Base-by-base conservation (phyloP, 2,888 invertebrate genomes). In the Galerucella pusilla region DNA sequence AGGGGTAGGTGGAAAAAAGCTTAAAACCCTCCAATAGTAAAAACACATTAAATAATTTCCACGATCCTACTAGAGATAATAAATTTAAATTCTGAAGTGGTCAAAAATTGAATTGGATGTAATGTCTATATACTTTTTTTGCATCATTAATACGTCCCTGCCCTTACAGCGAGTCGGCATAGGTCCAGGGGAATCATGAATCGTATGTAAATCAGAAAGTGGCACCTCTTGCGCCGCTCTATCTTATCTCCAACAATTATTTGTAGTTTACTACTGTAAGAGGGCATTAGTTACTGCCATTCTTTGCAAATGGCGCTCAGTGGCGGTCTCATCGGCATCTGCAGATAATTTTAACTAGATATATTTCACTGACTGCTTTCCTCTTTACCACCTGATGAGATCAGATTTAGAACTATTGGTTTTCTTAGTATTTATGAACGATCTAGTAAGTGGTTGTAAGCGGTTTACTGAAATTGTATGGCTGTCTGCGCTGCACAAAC, bases 171-270 rank as follows among this genome's bases (percentile, higher is more conserved):
- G 52, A 82, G 81, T 81, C 81, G 82, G 81, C 81, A 80, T 77
- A 81, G 74, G 81, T 78, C 80, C 79, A 79, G 16, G 11, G 46
- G 81, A 82, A 84, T 83, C 85, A 84, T 79, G 84, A 85, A 83
- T 83, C 81, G 80, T 86, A 86, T 86, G 86, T 86, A 86, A 86
- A 86, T 86, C 86, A 85, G 66, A 71, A 69, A 70, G 73, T 76
- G 73, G 60, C 76, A 76, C 73, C 70, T 76, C 59, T 63, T 66
- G 76, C 49, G 77, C 82, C 83, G 83, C 85, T 71, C 60, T 85
- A 86, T 86, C 87, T 86, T 86, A 87, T 87, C 86, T 84, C 73
- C 83, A 85, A 86, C 86, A 86, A 86, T 86, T 86, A 86, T 86
- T 86, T 83, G 84, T 85, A 83, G 84, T 86, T 86, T 86, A 86